Conservation (phyloP, 2,797 vertebrate species). For the Phyllotis vaccarum region DNA sequence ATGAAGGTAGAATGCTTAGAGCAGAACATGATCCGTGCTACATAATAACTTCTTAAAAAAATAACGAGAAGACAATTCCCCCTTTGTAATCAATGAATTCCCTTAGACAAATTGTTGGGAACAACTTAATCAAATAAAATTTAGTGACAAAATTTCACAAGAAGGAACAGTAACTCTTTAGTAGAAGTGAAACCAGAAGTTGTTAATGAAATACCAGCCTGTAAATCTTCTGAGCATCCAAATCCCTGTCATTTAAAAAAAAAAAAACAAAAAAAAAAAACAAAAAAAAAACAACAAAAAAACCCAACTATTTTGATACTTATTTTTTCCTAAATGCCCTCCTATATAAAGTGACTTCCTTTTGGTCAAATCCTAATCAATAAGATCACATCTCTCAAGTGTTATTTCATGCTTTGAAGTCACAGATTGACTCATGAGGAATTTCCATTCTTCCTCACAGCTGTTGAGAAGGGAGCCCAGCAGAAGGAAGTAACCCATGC, state of each 20-base stretch:
- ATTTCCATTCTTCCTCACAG: constrained; percentile 71
- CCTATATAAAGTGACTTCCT: constrained; percentile 37
- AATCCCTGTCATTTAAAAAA: constrained; percentile 22
- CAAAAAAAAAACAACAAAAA: too few relatives aligned
- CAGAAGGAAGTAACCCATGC: constrained; percentile 63
- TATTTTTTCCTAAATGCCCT: not conserved
- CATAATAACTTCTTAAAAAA: not conserved
- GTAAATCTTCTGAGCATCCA: not conserved
- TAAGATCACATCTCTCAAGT: constrained; percentile 5
- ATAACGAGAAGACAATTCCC: not conserved
- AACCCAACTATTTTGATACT: not conserved
- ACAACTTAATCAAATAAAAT: constrained; percentile 25
- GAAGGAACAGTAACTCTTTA: not conserved
- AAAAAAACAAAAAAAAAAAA: too few relatives aligned
- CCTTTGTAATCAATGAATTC: not conserved
- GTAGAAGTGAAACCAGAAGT: constrained; percentile 64
- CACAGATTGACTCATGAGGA: constrained; percentile 64
- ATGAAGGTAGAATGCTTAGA: not conserved
- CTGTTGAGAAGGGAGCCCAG: constrained; percentile 36
- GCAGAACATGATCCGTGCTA: not conserved
- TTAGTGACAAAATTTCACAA: not conserved
- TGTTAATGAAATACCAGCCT: not conserved
- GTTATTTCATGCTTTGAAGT: constrained; percentile 63
- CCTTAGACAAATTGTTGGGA: constrained; percentile 8
- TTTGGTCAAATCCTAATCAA: constrained; percentile 62